Percentiles rank a stretch among this genome's conserved stretches.
phyloP scores from a whole-genome alignment of 2,888 invertebrate genomes.

The Polymixis flavicincta region DNA sequence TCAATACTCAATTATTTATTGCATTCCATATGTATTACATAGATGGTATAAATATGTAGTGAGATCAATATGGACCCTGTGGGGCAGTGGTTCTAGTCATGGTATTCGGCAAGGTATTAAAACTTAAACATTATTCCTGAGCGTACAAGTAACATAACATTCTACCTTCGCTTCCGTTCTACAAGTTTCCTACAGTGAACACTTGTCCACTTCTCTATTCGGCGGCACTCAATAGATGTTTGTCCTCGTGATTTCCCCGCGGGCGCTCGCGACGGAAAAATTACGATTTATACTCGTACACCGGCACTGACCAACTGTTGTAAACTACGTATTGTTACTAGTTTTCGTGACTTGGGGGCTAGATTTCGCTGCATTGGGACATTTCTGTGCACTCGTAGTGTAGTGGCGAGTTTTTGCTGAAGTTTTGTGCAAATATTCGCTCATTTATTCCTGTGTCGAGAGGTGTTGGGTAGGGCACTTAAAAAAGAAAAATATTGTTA shows the following conservation, averaged over 20 bases:
- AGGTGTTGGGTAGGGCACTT: neutral
- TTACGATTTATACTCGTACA: slow-evolving; percentile 15
- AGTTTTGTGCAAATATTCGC: neutral
- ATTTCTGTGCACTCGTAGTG: neutral
- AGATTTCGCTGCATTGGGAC: neutral
- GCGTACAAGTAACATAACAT: neutral
- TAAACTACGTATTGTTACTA: neutral
- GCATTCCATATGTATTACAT: too few species aligned
- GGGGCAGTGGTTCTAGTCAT: neutral
- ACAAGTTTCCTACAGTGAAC: neutral
- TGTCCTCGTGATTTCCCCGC: slow-evolving; percentile 26
- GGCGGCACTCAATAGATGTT: slow-evolving; percentile 13
- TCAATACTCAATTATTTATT: too few species aligned
- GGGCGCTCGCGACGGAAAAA: neutral
- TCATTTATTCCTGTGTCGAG: neutral
- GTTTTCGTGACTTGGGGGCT: neutral
- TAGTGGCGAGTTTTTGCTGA: neutral
- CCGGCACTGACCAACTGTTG: slow-evolving; percentile 1
- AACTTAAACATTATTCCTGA: neutral
- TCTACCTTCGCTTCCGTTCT: neutral
- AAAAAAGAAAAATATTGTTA: neutral
- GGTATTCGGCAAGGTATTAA: neutral
- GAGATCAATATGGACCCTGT: too few species aligned
- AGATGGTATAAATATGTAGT: too few species aligned
- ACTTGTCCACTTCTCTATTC: neutral